Base-by-base conservation (phyloP, 2,113 vertebrate genomes). In the Xyliphius kryptos region DNA sequence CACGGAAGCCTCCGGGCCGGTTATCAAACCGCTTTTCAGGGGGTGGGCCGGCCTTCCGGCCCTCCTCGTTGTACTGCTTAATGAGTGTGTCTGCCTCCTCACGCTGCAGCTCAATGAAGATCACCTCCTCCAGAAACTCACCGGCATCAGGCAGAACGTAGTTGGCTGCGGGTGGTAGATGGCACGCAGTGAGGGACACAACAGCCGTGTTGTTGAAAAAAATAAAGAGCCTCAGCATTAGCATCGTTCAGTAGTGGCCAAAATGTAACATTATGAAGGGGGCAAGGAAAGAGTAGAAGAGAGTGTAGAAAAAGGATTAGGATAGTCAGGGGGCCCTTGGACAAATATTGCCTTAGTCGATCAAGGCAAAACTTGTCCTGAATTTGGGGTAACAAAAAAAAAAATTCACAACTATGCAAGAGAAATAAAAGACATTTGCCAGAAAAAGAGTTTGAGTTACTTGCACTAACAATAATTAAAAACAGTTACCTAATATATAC, bases 41-140 rank as follows among this genome's bases (percentile, higher is more conserved):
- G 0, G 93, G 93, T 0, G 92, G 92, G 1, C 86, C 91, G 0
- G 92, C 91, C 71, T 84, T 91, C 40, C 85, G 89, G 16, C 92
- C 93, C 41, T 95, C 93, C 38, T 93, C 92, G 6, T 93, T 94
- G 84, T 96, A 96, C 51, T 89, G 85, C 63, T 88, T 89, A 73
- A 96, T 56, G 74, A 94, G 80, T 73, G 76, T 82, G 61, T 90
- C 88, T 0, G 92, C 91, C 51, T 94, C 92, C 0, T 92, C 92
- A 1, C 69, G 77, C 75, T 93, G 88, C 69, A 91, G 67, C 78
- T 96, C 93, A 0, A 79, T 32, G 64, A 82, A 92, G 10, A 82
- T 76, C 75, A 96, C 93, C 0, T 78, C 87, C 13, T 94, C 87
- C 60, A 95, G 86, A 81, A 92, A 93, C 75, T 95, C 93, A 1